Percentiles rank a stretch among this genome's conserved stretches.
These are phyloP conservation scores for Diarsia brunnea DNA, from an alignment of 2,888 invertebrate genomes.

Conservation along the genomic window DNA sequence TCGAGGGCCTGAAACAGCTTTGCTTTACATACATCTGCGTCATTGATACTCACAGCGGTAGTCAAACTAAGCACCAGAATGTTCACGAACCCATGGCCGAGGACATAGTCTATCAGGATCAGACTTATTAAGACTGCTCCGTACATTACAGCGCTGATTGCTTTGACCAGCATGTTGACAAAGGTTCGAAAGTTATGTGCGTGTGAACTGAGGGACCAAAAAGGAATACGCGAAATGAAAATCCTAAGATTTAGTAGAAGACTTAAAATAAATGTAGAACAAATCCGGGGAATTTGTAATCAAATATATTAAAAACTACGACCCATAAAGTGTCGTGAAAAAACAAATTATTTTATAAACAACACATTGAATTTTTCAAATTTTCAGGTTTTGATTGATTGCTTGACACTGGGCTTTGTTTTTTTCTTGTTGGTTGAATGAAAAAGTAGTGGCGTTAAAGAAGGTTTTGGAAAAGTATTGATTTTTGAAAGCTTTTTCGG, in stretches of 20 bases:
- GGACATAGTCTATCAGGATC: conserved; percentile 76
- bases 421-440: conserved; percentile 27
- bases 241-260: too few species aligned
- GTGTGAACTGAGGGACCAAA: too few species aligned
- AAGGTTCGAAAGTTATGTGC: conserved; percentile 29
- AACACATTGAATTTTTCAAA: conserved; percentile 57
- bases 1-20: background rate
- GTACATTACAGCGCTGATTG: conserved; percentile 67
- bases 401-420: conserved; percentile 18
- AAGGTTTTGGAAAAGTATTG: conserved; percentile 5
- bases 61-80: conserved; percentile 76
- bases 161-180: conserved; percentile 72
- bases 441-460: background rate
- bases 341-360: conserved; percentile 62
- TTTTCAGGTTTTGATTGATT: conserved; percentile 46
- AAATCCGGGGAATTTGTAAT: too few species aligned
- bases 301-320: too few species aligned
- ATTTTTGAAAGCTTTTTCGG: background rate
- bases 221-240: too few species aligned
- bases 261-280: too few species aligned
- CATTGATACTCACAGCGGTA: conserved; percentile 74
- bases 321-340: too few species aligned
- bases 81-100: conserved; percentile 82
- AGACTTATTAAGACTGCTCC: conserved; percentile 73
- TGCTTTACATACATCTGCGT: background rate